A percentile compares a stretch with the other conserved stretches of the same genome.
Conservation (phyloP, 2,888 invertebrate genomes). For the Temnothorax rugatulus region DNA sequence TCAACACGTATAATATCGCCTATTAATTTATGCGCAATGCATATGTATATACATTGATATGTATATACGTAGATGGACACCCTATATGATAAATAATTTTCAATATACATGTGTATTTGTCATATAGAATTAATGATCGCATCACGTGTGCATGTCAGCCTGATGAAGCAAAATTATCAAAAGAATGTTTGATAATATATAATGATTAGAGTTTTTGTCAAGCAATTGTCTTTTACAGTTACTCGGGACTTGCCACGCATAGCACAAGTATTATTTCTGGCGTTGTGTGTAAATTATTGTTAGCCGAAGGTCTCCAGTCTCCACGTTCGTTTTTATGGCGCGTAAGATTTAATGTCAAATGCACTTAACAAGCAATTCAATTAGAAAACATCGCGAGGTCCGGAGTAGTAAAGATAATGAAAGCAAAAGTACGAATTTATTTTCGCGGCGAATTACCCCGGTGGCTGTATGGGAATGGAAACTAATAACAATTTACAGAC, state of each 20-base stretch:
- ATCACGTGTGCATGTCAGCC: not conserved
- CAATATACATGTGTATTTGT: not conserved
- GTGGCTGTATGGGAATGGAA: conserved; percentile 35
- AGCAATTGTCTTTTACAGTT: not conserved
- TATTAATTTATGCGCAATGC: conserved; percentile 22
- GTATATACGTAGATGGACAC: not conserved
- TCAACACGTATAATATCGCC: not conserved
- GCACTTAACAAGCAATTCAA: conserved; percentile 75
- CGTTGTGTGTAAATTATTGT: conserved; percentile 72
- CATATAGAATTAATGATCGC: conserved; percentile 6
- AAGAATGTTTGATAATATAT: not conserved
- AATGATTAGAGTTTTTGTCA: not conserved
- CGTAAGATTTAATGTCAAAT: conserved; percentile 70
- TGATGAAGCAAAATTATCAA: not conserved
- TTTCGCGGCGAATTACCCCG: conserved; percentile 27
- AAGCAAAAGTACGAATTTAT: conserved; percentile 36
- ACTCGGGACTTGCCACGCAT: not conserved
- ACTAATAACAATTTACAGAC: conserved; percentile 62
- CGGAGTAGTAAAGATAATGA: conserved; percentile 71
- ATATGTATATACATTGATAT: not conserved
- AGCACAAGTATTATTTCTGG: conserved; percentile 39
- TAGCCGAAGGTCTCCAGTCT: conserved; percentile 59
- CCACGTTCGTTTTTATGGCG: conserved; percentile 59
- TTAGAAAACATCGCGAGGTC: conserved; percentile 70
- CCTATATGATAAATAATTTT: conserved; percentile 12